Evolutionary conservation across 2,113 vertebrate genomes (phyloP).

Genomic region (Pteronura brasiliensis): DNA sequence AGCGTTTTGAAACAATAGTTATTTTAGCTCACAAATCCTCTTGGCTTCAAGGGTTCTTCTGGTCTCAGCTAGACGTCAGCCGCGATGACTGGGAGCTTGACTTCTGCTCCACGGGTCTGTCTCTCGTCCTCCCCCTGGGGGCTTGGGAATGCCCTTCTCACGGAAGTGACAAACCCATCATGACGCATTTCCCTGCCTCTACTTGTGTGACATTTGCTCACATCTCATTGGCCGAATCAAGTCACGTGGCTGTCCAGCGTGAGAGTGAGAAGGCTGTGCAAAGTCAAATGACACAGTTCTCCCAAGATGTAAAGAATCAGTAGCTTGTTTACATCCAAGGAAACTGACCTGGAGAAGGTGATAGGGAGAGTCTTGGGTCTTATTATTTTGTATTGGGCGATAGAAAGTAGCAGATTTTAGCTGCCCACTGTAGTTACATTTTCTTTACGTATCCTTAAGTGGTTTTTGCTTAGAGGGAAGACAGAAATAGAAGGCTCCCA

Average conservation of each 20-base stretch:
- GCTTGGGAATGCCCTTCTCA: neutral
- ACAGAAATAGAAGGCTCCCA: neutral
- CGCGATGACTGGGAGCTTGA: neutral
- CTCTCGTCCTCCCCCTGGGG: neutral
- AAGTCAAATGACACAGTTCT: neutral
- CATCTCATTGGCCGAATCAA: neutral
- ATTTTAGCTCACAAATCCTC: neutral
- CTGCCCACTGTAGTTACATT: neutral
- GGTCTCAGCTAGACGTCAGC: neutral
- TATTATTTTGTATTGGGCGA: neutral
- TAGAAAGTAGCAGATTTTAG: neutral
- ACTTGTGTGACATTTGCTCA: neutral
- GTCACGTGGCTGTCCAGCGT: rapidly evolving
- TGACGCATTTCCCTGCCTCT: neutral
- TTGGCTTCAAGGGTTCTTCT: neutral
- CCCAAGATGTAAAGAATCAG: rapidly evolving
- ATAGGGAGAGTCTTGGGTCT: neutral
- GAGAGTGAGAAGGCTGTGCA: too few species aligned
- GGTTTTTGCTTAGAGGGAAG: neutral
- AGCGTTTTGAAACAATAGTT: neutral
- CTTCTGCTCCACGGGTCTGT: neutral
- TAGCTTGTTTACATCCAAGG: neutral
- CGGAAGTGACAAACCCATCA: neutral
- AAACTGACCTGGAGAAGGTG: neutral
- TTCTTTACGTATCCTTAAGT: neutral